These are phyloP conservation scores for Apis laboriosa DNA, from an alignment of 1,140 invertebrate genomes.

Conservation along the genomic window DNA sequence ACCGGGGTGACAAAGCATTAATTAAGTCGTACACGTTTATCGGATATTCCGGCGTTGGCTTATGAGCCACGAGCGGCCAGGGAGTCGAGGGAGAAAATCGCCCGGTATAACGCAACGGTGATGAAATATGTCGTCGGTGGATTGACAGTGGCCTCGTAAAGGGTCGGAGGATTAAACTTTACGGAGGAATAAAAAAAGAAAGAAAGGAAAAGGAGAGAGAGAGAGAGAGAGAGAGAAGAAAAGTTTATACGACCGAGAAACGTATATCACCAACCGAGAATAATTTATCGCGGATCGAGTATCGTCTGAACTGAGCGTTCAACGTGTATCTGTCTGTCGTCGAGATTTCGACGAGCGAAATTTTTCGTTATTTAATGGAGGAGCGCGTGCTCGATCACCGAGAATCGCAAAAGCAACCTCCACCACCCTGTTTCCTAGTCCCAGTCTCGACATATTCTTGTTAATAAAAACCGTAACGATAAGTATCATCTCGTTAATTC, in stretches of 20 bases:
- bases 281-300: conserved; percentile 29
- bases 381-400: not conserved
- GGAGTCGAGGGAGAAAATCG: conserved; percentile 53
- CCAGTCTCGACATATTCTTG: not conserved
- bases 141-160: conserved; percentile 61
- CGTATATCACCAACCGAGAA: conserved; percentile 7
- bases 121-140: conserved; percentile 60
- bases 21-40: conserved; percentile 69
- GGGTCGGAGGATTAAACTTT: conserved; percentile 54
- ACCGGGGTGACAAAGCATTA: conserved; percentile 67
- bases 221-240: too few relatives aligned
- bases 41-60: conserved; percentile 61
- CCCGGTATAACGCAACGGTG: conserved; percentile 57
- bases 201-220: too few relatives aligned
- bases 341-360: not conserved
- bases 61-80: conserved; percentile 43
- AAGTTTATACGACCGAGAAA: conserved; percentile 29
- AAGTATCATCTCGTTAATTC: conserved; percentile 35
- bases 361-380: conserved; percentile 6
- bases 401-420: not conserved
- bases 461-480: conserved; percentile 27
- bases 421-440: not conserved
- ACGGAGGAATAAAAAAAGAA: conserved; percentile 45
- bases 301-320: not conserved
- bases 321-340: not conserved